A percentile compares a stretch with the other conserved stretches of the same genome.
Evolutionary conservation across 92 coral and sea anemone genomes (phyloP).

Genomic region (Micromussa lordhowensis): DNA sequence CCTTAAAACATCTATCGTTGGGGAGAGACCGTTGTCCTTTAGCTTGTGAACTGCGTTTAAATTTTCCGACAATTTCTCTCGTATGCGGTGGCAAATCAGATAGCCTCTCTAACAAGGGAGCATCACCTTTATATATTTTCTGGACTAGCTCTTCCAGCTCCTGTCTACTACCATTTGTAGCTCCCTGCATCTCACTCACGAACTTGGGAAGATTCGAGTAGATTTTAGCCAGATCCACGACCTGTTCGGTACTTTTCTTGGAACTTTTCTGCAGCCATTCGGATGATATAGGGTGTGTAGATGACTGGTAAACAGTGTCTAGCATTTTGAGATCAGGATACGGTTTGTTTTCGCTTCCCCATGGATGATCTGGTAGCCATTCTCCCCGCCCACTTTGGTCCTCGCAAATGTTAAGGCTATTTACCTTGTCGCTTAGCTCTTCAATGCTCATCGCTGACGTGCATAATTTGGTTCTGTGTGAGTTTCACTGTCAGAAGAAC

Average conservation of each 20-base stretch:
- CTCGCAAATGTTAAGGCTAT: not conserved
- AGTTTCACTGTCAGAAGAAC: not conserved
- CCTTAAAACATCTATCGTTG: not conserved
- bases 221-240: not conserved
- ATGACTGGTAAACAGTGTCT: not conserved
- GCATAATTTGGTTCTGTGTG: not conserved
- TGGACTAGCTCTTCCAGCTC: not conserved
- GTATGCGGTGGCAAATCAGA: not conserved
- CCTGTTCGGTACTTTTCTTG: not conserved
- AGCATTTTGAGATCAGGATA: not conserved
- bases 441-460: no score
- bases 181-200: not conserved
- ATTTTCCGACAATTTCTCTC: not conserved
- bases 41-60: not conserved
- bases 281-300: not conserved
- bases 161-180: not conserved
- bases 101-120: no score
- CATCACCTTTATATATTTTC: no score
- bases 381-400: not conserved
- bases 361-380: slow-evolving; percentile 5
- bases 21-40: not conserved
- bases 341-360: not conserved
- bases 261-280: not conserved
- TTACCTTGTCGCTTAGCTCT: not conserved
- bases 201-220: not conserved